Conservation (phyloP, 2,113 vertebrate species). For the Cryptoleucopteryx plumbea region DNA sequence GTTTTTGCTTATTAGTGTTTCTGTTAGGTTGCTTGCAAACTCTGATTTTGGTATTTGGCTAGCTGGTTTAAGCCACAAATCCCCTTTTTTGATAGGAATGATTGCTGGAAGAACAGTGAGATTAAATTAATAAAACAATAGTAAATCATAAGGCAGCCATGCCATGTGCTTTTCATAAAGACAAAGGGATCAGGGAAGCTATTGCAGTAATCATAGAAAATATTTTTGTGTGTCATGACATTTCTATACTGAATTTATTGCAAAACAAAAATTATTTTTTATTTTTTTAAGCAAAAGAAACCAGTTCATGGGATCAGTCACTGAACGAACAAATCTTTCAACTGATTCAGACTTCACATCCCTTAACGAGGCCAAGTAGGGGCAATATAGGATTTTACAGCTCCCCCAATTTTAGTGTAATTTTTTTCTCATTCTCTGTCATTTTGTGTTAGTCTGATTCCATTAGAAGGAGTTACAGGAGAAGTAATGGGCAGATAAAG, state of each 20-base stretch:
- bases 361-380: not conserved
- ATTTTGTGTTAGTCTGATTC: slow-evolving; percentile 41
- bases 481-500: slow-evolving; percentile 66
- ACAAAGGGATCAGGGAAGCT: not conserved
- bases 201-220: not conserved
- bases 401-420: slow-evolving; percentile 1
- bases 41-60: not conserved
- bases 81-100: not conserved
- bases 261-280: not conserved
- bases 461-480: slow-evolving; percentile 56
- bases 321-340: not conserved
- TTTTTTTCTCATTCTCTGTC: slow-evolving; percentile 43
- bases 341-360: not conserved
- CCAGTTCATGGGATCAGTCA: not conserved
- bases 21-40: not conserved
- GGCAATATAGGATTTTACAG: not conserved
- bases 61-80: not conserved
- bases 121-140: not conserved
- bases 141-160: not conserved
- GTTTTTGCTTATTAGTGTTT: not conserved
- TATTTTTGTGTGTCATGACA: not conserved
- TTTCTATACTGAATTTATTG: not conserved
- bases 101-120: not conserved
- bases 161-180: not conserved
- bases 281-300: not conserved